A percentile compares a stretch with the other conserved stretches of the same genome.
phyloP scores from a whole-genome alignment of 2,797 vertebrate species.

The Brachyrhaphis roseni region DNA sequence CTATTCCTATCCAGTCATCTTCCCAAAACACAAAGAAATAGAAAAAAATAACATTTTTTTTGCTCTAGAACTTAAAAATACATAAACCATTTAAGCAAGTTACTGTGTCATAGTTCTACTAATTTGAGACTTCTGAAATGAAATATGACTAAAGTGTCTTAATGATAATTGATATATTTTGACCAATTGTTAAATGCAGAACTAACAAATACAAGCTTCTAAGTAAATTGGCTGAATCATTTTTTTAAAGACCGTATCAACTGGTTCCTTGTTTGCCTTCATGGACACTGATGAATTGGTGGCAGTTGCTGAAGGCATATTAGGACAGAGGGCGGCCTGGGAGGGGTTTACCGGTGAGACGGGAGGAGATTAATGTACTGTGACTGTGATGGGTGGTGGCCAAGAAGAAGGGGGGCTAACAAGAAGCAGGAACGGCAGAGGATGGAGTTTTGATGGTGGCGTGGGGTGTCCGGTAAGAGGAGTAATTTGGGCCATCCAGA shows the following conservation, averaged over 20 bases:
- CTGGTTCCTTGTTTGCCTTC: slow-evolving; percentile 50
- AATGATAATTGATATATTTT: not conserved
- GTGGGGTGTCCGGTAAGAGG: slow-evolving; percentile 46
- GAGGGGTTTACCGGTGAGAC: slow-evolving; percentile 51
- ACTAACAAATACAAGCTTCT: not conserved
- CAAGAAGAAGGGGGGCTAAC: slow-evolving; percentile 28
- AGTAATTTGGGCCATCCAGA: slow-evolving; percentile 61
- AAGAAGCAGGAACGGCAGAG: slow-evolving; percentile 29
- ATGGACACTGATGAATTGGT: slow-evolving; percentile 79
- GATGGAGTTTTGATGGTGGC: slow-evolving; percentile 11
- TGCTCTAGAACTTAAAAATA: not conserved
- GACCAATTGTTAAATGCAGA: not conserved
- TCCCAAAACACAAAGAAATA: slow-evolving; percentile 1
- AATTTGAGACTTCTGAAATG: not conserved
- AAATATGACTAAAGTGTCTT: not conserved
- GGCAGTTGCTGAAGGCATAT: slow-evolving; percentile 83
- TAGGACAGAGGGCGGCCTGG: slow-evolving; percentile 78
- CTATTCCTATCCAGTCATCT: not conserved
- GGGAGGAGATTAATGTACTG: slow-evolving; percentile 41
- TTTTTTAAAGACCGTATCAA: slow-evolving; percentile 25
- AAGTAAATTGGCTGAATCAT: not conserved
- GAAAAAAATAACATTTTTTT: not conserved
- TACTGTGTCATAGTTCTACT: not conserved
- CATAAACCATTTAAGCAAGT: not conserved
- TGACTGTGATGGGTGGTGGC: slow-evolving; percentile 32